These are phyloP conservation scores for Caenorhabditis sp. DNA, from an alignment of 2,888 invertebrate genomes.

Conservation along the genomic window DNA sequence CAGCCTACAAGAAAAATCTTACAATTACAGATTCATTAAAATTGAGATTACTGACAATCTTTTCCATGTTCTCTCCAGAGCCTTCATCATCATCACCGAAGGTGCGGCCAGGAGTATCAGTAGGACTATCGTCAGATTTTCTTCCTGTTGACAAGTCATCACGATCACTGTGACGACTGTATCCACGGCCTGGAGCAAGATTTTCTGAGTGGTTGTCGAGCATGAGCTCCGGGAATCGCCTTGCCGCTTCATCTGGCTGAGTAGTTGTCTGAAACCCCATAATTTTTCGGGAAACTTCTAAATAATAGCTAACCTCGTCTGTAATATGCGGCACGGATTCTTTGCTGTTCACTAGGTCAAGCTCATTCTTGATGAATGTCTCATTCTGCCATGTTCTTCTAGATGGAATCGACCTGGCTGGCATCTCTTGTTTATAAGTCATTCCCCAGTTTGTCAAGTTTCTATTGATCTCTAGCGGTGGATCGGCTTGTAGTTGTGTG, in stretches of 20 bases:
- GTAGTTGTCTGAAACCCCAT: conserved; percentile 40
- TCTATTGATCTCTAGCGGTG: conserved; percentile 80
- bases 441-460: conserved; percentile 83
- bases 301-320: conserved; percentile 56
- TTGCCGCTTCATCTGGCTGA: conserved; percentile 61
- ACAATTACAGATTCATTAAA: neutral
- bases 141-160: conserved; percentile 53
- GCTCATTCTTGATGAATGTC: conserved; percentile 78
- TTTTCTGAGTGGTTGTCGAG: conserved; percentile 53
- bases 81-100: conserved; percentile 60
- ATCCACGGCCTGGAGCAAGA: conserved; percentile 46
- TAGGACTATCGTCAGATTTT: conserved; percentile 61
- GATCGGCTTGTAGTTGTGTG: conserved; percentile 75
- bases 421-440: conserved; percentile 65
- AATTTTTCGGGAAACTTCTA: neutral
- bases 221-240: conserved; percentile 60
- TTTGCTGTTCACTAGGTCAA: conserved; percentile 77
- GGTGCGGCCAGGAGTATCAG: conserved; percentile 44
- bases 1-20: conserved; percentile 50
- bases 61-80: conserved; percentile 73
- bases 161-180: conserved; percentile 49
- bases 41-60: conserved; percentile 65
- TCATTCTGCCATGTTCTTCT: conserved; percentile 81
- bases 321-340: conserved; percentile 74
- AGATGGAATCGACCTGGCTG: conserved; percentile 48